A percentile compares a stretch with the other conserved stretches of the same genome.
Evolutionary conservation across 2,797 vertebrate species (phyloP).

Genomic region (Bryconaethiops microstoma): DNA sequence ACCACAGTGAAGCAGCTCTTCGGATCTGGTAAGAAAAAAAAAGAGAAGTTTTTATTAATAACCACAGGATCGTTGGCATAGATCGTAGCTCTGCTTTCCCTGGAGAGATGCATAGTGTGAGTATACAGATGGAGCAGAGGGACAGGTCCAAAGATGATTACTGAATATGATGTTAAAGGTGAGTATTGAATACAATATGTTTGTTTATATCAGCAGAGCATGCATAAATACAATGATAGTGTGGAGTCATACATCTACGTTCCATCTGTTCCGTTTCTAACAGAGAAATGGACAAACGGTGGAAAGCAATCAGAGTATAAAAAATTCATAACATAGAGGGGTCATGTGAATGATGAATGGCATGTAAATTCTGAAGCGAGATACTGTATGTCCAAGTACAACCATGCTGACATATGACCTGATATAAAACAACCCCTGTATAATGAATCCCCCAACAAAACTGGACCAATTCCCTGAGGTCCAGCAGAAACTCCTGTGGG

Average conservation of each 20-base stretch:
- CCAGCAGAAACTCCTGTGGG: neutral
- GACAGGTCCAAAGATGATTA: neutral
- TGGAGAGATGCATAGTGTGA: neutral
- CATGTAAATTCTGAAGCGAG: neutral
- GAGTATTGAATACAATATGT: constrained; percentile 2
- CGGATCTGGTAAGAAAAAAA: constrained; percentile 51
- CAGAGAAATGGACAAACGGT: neutral
- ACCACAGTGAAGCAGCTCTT: constrained; percentile 51
- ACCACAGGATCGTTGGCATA: constrained; percentile 25
- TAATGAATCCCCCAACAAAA: constrained; percentile 25
- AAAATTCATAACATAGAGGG: neutral
- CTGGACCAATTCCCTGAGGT: constrained; percentile 28
- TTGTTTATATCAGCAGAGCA: neutral
- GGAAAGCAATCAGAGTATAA: neutral
- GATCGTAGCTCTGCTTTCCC: constrained; percentile 16
- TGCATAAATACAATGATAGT: neutral
- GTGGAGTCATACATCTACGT: neutral
- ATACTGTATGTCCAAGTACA: neutral
- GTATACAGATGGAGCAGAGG: neutral
- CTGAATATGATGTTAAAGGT: neutral
- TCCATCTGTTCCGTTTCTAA: neutral
- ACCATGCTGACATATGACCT: neutral
- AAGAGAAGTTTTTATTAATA: constrained; percentile 52
- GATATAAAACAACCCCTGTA: neutral
- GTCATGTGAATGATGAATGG: neutral